A percentile compares a stretch with the other conserved stretches of the same genome.
Evolutionary conservation across 2,888 invertebrate species (phyloP).

Genomic region (Chloromyia formosa): DNA sequence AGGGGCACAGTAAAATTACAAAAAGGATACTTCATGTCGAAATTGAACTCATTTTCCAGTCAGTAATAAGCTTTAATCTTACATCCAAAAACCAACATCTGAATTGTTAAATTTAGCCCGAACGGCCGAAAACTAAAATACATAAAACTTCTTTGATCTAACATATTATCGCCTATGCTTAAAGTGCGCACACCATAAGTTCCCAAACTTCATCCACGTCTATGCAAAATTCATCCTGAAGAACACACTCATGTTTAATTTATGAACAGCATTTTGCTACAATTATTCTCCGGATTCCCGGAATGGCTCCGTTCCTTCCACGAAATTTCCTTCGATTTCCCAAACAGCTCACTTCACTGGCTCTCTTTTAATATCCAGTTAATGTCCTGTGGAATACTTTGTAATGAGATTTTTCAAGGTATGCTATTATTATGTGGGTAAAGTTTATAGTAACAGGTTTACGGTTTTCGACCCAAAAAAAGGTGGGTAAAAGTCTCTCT

Average conservation of each 20-base stretch:
- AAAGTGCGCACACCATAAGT: no score
- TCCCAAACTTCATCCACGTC: not conserved
- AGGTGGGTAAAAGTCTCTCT: slow-evolving; percentile 8
- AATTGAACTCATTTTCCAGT: no score
- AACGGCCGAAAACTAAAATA: no score
- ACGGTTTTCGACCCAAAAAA: not conserved
- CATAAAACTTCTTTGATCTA: no score
- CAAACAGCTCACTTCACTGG: slow-evolving; percentile 16
- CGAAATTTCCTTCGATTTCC: not conserved
- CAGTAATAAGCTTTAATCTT: no score
- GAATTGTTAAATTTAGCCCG: no score
- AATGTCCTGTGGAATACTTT: slow-evolving; percentile 40
- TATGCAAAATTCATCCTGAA: not conserved
- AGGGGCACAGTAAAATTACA: no score
- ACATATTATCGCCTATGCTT: no score
- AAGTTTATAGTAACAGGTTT: slow-evolving; percentile 23
- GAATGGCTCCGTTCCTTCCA: no score
- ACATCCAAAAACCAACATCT: no score
- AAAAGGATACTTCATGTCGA: no score
- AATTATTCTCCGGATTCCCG: not conserved
- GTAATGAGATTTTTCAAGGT: slow-evolving; percentile 31
- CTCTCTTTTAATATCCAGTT: slow-evolving; percentile 40
- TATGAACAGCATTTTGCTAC: slow-evolving; percentile 9
- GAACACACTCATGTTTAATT: slow-evolving; percentile 29
- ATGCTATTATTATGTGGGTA: slow-evolving; percentile 16